These are phyloP conservation scores for Ictalurus furcatus DNA, from an alignment of 2,113 vertebrate species.

Conservation along the genomic window DNA sequence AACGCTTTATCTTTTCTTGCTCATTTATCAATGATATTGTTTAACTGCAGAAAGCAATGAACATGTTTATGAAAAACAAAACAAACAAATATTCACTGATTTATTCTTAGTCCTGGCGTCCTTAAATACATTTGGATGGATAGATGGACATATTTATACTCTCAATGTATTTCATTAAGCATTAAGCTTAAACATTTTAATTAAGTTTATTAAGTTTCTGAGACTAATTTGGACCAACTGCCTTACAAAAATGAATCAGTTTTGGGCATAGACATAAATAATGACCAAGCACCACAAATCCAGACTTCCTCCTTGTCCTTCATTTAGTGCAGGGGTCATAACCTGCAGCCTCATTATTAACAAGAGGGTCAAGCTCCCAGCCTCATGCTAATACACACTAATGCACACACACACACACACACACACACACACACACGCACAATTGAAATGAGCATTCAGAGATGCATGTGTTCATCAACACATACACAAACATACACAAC, in stretches of 20 bases:
- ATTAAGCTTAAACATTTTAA: background rate
- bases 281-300: conserved; percentile 2
- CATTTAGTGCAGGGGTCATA: conserved; percentile 32
- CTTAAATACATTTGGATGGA: background rate
- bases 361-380: conserved; percentile 14
- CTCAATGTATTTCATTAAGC: background rate
- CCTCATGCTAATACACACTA: background rate
- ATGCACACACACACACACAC: background rate
- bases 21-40: too few relatives aligned
- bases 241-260: background rate
- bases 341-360: conserved; percentile 49
- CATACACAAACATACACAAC: background rate
- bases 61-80: background rate
- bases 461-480: background rate
- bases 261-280: background rate
- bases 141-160: background rate
- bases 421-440: background rate
- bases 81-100: background rate
- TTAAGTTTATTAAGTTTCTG: background rate
- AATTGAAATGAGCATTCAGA: background rate
- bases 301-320: background rate
- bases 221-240: background rate
- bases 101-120: background rate
- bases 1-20: background rate
- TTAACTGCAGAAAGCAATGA: background rate